phyloP scores from a whole-genome alignment of 2,797 vertebrate genomes.

The Bradypus variegatus region DNA sequence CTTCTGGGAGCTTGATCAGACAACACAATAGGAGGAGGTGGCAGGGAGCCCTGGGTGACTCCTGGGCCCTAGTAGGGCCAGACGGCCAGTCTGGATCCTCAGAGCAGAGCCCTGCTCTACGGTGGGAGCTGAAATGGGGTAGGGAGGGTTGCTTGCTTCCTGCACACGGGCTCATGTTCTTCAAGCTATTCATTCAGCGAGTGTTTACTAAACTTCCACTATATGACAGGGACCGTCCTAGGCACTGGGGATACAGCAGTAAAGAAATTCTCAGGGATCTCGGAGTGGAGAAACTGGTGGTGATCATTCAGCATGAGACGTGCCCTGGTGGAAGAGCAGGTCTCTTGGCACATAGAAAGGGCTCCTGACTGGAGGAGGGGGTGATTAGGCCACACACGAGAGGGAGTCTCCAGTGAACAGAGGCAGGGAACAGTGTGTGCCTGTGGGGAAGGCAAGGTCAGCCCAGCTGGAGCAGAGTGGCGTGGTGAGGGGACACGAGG shows the following conservation, averaged over 20 bases:
- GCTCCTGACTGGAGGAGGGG: background rate
- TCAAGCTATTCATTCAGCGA: background rate
- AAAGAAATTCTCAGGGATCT: background rate
- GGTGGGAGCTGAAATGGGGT: background rate
- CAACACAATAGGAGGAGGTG: background rate
- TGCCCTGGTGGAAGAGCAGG: background rate
- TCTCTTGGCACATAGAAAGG: background rate
- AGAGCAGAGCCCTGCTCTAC: background rate
- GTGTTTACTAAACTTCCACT: background rate
- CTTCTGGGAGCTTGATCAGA: constrained; percentile 33
- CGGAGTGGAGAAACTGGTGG: background rate
- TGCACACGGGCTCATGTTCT: background rate
- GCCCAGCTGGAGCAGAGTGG: background rate
- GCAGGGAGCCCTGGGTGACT: background rate
- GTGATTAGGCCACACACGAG: background rate
- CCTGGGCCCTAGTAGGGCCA: background rate
- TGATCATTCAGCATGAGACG: background rate
- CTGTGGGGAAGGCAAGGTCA: background rate
- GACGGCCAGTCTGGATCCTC: background rate
- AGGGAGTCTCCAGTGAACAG: background rate
- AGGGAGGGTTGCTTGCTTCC: background rate
- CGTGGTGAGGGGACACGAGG: rapidly evolving
- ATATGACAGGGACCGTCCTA: background rate
- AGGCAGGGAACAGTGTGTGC: background rate
- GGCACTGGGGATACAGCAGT: background rate